phyloP scores from a whole-genome alignment of 2,113 vertebrate species.

The Triplophysa dalaica region DNA sequence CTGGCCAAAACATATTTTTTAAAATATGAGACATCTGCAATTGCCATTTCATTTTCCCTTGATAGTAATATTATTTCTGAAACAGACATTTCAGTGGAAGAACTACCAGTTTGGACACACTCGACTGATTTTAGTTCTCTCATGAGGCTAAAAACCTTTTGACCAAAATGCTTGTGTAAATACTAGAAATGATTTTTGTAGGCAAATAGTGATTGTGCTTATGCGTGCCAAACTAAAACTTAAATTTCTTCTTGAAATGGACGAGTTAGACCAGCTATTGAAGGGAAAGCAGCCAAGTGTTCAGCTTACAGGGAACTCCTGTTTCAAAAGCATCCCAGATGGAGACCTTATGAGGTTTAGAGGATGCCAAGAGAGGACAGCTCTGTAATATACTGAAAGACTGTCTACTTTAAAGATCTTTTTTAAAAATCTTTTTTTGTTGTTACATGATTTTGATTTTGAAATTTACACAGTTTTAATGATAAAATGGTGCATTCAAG shows the following conservation, averaged over 20 bases:
- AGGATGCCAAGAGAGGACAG: too few relatives aligned
- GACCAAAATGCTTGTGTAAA: not conserved
- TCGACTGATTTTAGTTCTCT: not conserved
- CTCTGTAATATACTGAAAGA: too few relatives aligned
- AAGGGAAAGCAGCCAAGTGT: not conserved
- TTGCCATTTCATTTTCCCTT: slow-evolving; percentile 37
- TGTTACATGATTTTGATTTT: too few relatives aligned
- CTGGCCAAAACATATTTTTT: slow-evolving; percentile 30
- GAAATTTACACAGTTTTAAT: too few relatives aligned
- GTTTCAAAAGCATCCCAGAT: not conserved
- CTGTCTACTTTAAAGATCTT: too few relatives aligned
- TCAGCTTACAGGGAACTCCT: not conserved
- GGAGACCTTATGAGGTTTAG: too few relatives aligned
- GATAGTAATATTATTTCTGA: slow-evolving; percentile 38
- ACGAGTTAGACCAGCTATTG: not conserved
- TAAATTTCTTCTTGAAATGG: not conserved
- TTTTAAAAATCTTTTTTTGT: too few relatives aligned
- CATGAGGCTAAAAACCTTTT: not conserved
- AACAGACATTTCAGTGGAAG: slow-evolving; percentile 12
- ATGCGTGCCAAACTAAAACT: not conserved
- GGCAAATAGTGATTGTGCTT: not conserved
- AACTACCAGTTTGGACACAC: slow-evolving; percentile 4
- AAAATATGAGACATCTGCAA: slow-evolving; percentile 48
- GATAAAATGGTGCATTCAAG: too few relatives aligned
- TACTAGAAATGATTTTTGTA: not conserved